Percentiles rank a stretch among this genome's conserved stretches.
Evolutionary conservation across 2,797 vertebrate species (phyloP).

Genomic region (Carapus acus): DNA sequence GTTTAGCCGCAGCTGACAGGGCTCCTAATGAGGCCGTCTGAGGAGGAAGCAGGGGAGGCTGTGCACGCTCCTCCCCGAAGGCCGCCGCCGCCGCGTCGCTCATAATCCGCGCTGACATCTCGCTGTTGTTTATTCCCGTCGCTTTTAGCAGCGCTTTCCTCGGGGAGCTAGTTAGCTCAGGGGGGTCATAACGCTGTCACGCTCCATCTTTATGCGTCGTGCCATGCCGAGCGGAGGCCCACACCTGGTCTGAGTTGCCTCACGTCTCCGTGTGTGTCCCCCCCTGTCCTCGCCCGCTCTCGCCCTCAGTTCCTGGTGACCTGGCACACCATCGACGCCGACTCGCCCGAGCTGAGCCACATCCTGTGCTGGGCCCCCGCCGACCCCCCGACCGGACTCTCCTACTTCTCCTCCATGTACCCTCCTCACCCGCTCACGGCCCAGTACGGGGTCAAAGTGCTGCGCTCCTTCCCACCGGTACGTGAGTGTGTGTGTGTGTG

Average conservation of each 20-base stretch:
- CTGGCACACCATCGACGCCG: slow-evolving; percentile 95
- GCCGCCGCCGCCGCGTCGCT: slow-evolving; percentile 4
- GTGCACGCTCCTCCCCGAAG: slow-evolving; percentile 26
- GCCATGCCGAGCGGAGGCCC: neutral
- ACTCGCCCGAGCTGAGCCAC: slow-evolving; percentile 92
- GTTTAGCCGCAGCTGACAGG: slow-evolving; percentile 45
- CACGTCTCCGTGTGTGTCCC: neutral
- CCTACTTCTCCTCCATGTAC: slow-evolving; percentile 96
- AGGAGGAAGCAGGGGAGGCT: slow-evolving; percentile 21
- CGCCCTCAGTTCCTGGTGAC: slow-evolving; percentile 87
- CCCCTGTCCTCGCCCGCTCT: slow-evolving; percentile 5
- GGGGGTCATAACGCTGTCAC: slow-evolving; percentile 12
- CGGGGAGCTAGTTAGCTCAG: slow-evolving; percentile 34
- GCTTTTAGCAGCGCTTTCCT: slow-evolving; percentile 25
- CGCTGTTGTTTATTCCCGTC: slow-evolving; percentile 41
- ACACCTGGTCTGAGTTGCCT: neutral
- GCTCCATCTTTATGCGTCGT: neutral
- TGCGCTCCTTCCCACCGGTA: slow-evolving; percentile 94
- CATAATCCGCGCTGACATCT: slow-evolving; percentile 38
- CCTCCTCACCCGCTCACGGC: slow-evolving; percentile 94
- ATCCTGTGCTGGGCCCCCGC: slow-evolving; percentile 93
- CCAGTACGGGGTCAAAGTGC: slow-evolving; percentile 94
- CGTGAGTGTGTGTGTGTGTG: slow-evolving; percentile 10
- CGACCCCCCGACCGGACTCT: slow-evolving; percentile 92
- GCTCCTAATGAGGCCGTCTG: slow-evolving; percentile 51